Evolutionary conservation across 2,113 vertebrate genomes (phyloP).

Genomic region (Polyodon spathula): DNA sequence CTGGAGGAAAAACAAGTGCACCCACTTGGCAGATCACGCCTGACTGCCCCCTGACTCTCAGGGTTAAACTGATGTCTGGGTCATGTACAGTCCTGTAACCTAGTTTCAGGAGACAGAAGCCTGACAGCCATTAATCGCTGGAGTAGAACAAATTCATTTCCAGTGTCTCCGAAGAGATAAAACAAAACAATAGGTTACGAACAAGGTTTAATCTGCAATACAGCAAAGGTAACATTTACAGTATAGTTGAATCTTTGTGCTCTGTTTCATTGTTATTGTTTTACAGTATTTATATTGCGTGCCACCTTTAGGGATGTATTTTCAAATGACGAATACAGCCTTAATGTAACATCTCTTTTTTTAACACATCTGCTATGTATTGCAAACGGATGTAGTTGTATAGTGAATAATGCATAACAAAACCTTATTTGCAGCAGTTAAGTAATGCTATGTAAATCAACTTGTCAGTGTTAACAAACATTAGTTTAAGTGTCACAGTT

Average conservation of each 20-base stretch:
- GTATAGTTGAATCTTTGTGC: not conserved
- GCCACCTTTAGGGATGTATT: too few relatives aligned
- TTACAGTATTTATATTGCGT: too few relatives aligned
- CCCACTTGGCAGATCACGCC: constrained; percentile 65
- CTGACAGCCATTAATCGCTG: constrained; percentile 49
- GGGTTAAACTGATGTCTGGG: constrained; percentile 73
- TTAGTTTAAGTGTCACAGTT: too few relatives aligned
- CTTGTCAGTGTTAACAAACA: too few relatives aligned
- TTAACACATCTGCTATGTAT: constrained; percentile 1
- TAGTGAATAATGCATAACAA: constrained; percentile 8
- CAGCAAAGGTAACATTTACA: too few relatives aligned
- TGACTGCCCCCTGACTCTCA: constrained; percentile 74
- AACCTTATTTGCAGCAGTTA: too few relatives aligned
- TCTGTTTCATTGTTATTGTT: not conserved
- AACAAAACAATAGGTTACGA: not conserved
- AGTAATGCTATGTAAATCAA: too few relatives aligned
- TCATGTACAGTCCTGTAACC: constrained; percentile 53
- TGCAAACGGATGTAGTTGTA: constrained; percentile 4
- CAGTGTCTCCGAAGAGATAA: not conserved
- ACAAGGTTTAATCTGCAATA: too few relatives aligned
- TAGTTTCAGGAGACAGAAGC: constrained; percentile 53
- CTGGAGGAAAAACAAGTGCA: constrained; percentile 48
- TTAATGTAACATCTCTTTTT: constrained; percentile 11
- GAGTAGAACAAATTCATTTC: constrained; percentile 39
- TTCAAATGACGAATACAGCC: constrained; percentile 13